These are phyloP conservation scores for Philaenus spumarius DNA, from an alignment of 1,140 invertebrate species.

Conservation along the genomic window DNA sequence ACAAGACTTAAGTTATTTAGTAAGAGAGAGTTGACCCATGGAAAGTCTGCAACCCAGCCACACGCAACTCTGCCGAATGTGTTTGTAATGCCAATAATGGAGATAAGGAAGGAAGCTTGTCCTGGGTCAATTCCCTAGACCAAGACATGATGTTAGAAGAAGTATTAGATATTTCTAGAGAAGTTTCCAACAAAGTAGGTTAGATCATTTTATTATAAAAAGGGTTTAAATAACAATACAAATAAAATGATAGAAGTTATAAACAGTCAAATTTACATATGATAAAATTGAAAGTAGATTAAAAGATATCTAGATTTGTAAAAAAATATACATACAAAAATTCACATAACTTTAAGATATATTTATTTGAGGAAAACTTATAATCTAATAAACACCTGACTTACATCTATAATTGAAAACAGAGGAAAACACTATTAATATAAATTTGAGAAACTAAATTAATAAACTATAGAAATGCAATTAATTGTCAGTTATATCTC, in stretches of 20 bases:
- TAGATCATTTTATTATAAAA: not conserved
- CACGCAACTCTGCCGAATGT: conserved; percentile 81
- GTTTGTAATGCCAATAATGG: conserved; percentile 94
- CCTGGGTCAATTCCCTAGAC: conserved; percentile 65
- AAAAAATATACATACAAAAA: no score
- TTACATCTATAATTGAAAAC: no score
- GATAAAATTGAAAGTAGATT: conserved; percentile 1
- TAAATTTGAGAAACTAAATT: no score
- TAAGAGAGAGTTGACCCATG: conserved; percentile 81
- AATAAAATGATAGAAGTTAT: not conserved
- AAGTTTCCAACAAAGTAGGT: no score
- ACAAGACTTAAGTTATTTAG: conserved; percentile 93
- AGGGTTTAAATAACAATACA: not conserved
- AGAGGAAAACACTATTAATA: no score
- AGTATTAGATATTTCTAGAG: not conserved
- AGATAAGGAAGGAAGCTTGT: conserved; percentile 80
- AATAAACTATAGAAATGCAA: no score
- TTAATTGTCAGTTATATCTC: no score
- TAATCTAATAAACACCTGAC: no score
- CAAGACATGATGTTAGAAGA: conserved; percentile 19
- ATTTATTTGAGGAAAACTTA: no score
- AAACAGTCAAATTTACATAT: not conserved
- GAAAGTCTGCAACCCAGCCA: conserved; percentile 79
- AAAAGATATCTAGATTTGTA: no score
- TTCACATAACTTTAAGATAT: no score